Conservation (phyloP, 2,888 invertebrate species). For the Amphiduros pacificus region DNA sequence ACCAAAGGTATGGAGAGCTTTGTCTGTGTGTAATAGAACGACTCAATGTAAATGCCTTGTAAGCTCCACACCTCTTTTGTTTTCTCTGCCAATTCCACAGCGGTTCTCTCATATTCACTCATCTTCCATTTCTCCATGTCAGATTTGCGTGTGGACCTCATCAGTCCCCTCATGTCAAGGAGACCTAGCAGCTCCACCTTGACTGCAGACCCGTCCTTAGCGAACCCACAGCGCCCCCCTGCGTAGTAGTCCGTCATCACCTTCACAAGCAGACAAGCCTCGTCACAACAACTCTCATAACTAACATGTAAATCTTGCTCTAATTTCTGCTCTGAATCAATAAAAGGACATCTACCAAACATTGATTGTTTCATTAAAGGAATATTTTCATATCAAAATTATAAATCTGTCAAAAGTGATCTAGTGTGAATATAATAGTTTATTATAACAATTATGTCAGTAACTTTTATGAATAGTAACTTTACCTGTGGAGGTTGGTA, state of each 20-base stretch:
- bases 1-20: too few relatives aligned
- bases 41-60: background rate
- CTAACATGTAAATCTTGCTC: background rate
- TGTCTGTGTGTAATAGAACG: too few relatives aligned
- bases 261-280: slow-evolving; percentile 29
- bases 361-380: background rate
- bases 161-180: slow-evolving; percentile 18
- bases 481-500: slow-evolving; percentile 7
- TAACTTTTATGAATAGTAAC: too few relatives aligned
- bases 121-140: slow-evolving; percentile 17
- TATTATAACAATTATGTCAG: too few relatives aligned
- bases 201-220: slow-evolving; percentile 78
- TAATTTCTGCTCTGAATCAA: background rate
- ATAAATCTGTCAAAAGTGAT: background rate
- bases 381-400: background rate
- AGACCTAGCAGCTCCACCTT: slow-evolving; percentile 67
- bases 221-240: slow-evolving; percentile 75
- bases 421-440: too few relatives aligned
- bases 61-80: background rate
- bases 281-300: background rate
- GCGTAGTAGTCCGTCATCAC: slow-evolving; percentile 71
- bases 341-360: background rate
- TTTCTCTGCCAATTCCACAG: background rate
- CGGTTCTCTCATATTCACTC: slow-evolving; percentile 2
- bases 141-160: slow-evolving; percentile 5